phyloP scores from a whole-genome alignment of 2,113 vertebrate species.

The Mastomys natalensis region DNA sequence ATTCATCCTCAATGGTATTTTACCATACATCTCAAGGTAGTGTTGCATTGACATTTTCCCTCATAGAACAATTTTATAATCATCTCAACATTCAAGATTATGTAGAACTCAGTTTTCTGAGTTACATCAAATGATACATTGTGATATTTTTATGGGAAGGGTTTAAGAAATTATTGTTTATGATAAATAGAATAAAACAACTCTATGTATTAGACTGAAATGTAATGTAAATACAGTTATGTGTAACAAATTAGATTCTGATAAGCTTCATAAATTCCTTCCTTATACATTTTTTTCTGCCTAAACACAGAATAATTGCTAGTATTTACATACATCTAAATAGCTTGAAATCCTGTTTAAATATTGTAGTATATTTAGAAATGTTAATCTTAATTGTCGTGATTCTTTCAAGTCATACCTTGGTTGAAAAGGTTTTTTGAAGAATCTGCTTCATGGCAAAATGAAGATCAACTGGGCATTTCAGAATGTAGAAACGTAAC shows the following conservation, averaged over 20 bases:
- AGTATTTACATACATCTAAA: neutral
- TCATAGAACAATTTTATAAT: neutral
- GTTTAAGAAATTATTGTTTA: conserved; percentile 17
- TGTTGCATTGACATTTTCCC: neutral
- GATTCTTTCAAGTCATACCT: conserved; percentile 30
- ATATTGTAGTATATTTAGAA: conserved; percentile 39
- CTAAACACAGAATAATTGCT: conserved; percentile 32
- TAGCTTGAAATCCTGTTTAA: conserved; percentile 21
- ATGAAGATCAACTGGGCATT: neutral
- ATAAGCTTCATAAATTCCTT: conserved; percentile 13
- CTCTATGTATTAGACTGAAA: neutral
- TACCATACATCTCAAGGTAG: neutral
- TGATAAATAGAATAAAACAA: conserved; percentile 9
- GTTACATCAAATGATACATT: neutral
- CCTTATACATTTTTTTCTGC: neutral
- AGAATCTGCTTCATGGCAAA: neutral
- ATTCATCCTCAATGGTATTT: neutral
- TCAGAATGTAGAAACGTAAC: neutral
- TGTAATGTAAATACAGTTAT: neutral
- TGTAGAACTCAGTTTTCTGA: neutral
- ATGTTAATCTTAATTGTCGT: conserved; percentile 6
- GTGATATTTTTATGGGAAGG: neutral
- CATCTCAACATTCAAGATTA: neutral
- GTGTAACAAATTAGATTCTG: conserved; percentile 28
- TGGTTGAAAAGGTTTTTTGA: conserved; percentile 53